These are phyloP conservation scores for Pandemis heparana DNA, from an alignment of 2,888 invertebrate species.

Conservation along the genomic window DNA sequence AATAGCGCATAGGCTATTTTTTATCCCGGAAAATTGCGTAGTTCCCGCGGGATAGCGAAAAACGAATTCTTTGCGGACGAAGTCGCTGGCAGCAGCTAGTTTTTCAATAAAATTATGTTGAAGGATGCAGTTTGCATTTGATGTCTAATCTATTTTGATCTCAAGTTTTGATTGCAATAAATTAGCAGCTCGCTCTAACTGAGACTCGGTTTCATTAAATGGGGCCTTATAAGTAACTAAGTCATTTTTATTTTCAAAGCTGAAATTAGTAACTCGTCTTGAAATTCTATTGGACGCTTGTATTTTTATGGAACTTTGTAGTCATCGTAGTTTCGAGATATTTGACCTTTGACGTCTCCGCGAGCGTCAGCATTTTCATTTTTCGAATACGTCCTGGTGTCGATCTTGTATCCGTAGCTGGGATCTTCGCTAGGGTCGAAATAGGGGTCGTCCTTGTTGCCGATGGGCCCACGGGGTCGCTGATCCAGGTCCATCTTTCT, in stretches of 20 bases:
- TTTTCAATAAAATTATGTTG: too few species aligned
- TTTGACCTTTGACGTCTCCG: constrained; percentile 86
- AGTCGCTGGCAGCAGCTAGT: too few species aligned
- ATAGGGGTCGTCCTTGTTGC: constrained; percentile 89
- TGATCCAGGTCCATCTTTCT: constrained; percentile 90
- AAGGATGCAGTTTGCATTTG: too few species aligned
- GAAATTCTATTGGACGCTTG: too few species aligned
- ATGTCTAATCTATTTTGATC: too few species aligned
- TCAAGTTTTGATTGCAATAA: too few species aligned
- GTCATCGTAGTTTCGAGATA: not conserved
- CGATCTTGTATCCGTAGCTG: constrained; percentile 89
- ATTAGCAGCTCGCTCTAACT: too few species aligned
- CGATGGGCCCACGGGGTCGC: constrained; percentile 87
- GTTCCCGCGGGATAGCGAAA: too few species aligned
- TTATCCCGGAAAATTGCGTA: too few species aligned
- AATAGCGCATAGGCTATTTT: too few species aligned
- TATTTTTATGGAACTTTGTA: not conserved
- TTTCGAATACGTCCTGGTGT: constrained; percentile 88
- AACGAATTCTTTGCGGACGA: too few species aligned
- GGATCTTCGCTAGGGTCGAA: constrained; percentile 92
- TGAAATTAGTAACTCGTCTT: not conserved
- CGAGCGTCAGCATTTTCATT: constrained; percentile 88
- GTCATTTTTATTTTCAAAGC: not conserved
- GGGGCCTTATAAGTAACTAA: not conserved
- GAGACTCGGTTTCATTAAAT: too few species aligned